phyloP scores from a whole-genome alignment of 2,797 vertebrate genomes.

The Pangasius sanitwongsei region DNA sequence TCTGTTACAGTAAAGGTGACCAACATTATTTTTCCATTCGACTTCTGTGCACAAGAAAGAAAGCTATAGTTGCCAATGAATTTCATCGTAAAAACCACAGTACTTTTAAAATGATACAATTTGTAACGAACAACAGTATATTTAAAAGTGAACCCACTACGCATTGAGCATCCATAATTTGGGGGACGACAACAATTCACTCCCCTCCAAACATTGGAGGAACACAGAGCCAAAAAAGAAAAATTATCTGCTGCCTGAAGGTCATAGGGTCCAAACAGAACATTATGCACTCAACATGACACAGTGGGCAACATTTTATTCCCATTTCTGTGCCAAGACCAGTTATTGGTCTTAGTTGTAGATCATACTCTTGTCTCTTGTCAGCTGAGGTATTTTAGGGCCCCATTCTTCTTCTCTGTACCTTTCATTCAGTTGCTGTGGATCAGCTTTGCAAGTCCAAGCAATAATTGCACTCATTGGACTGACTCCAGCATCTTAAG shows the following conservation, averaged over 20 bases:
- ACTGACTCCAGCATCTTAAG: neutral
- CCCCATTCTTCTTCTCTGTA: neutral
- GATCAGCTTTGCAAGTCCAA: neutral
- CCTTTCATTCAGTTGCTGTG: neutral
- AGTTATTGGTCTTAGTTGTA: neutral
- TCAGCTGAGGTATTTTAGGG: neutral
- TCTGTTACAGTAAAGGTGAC: neutral
- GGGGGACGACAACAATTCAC: neutral
- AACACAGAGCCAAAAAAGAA: neutral
- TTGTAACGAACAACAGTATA: too few relatives aligned
- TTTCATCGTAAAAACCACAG: too few relatives aligned
- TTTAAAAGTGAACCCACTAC: neutral
- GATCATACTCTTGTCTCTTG: neutral
- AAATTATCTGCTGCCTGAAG: neutral
- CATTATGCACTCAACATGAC: neutral
- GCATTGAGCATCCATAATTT: neutral
- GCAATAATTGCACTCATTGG: neutral
- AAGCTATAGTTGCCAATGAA: too few relatives aligned
- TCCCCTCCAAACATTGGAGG: neutral
- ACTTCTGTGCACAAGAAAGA: neutral
- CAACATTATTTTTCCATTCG: neutral
- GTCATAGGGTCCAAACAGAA: neutral
- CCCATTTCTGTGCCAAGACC: neutral
- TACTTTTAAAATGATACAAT: too few relatives aligned
- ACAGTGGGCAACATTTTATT: neutral